Evolutionary conservation across 2,888 invertebrate species (phyloP).

Genomic region (Heliconius aoede): DNA sequence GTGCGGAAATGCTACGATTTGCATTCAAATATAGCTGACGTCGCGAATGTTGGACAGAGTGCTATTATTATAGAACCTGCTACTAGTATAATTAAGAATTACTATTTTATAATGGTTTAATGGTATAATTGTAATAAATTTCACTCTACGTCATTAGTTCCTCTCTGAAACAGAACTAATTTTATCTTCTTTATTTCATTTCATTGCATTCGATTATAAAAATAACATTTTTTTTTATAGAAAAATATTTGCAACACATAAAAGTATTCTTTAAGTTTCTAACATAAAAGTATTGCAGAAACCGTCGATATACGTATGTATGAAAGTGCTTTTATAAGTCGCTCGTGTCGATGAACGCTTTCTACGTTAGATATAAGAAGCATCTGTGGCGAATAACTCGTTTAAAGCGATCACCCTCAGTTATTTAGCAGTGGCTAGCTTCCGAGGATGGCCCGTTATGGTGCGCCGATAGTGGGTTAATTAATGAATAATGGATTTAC

Average conservation of each 20-base stretch:
- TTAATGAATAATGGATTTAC: slow-evolving; percentile 76
- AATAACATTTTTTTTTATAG: neutral
- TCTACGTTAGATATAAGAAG: slow-evolving; percentile 33
- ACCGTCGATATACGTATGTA: slow-evolving; percentile 1
- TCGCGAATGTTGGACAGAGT: slow-evolving; percentile 49
- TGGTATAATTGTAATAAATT: neutral
- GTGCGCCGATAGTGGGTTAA: slow-evolving; percentile 68
- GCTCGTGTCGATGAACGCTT: slow-evolving; percentile 34
- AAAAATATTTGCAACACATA: neutral
- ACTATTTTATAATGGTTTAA: slow-evolving; percentile 26
- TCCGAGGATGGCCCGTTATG: slow-evolving; percentile 63
- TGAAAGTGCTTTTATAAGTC: slow-evolving; percentile 10
- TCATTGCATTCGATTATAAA: neutral
- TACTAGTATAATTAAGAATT: slow-evolving; percentile 30
- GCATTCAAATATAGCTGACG: slow-evolving; percentile 60
- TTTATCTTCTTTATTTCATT: neutral
- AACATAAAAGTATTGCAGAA: neutral
- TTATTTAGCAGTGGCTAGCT: slow-evolving; percentile 51
- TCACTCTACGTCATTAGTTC: neutral
- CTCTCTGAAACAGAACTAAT: neutral
- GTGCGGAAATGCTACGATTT: slow-evolving; percentile 63
- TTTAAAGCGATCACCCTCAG: slow-evolving; percentile 46
- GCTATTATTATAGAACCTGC: slow-evolving; percentile 33
- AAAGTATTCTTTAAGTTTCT: too few species aligned
- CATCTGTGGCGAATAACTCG: slow-evolving; percentile 39